A percentile compares a stretch with the other conserved stretches of the same genome.
Evolutionary conservation across 2,888 invertebrate species (phyloP).

Genomic region (Julus scandinavius): DNA sequence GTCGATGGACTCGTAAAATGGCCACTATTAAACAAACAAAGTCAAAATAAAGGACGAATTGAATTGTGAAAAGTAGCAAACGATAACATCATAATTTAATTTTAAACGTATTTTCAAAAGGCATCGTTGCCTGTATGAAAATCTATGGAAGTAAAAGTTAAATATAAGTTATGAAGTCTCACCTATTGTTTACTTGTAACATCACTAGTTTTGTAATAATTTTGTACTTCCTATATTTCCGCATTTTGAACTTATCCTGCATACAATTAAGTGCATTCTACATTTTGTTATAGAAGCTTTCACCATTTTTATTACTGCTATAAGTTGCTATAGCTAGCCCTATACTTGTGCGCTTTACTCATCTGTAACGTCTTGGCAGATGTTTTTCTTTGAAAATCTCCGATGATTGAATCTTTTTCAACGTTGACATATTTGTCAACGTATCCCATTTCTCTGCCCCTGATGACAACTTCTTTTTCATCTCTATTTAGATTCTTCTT

Average conservation of each 20-base stretch:
- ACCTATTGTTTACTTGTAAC: neutral
- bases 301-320: neutral
- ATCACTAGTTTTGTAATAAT: neutral
- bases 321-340: neutral
- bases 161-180: neutral
- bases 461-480: conserved; percentile 34
- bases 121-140: too few species aligned
- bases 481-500: conserved; percentile 35
- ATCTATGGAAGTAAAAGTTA: neutral
- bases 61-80: too few species aligned
- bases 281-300: neutral
- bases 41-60: too few species aligned
- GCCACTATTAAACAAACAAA: too few species aligned
- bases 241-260: neutral
- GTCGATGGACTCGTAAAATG: too few species aligned
- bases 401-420: conserved; percentile 36
- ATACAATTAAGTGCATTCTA: neutral
- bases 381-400: conserved; percentile 3
- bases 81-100: too few species aligned
- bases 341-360: neutral
- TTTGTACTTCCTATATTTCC: neutral
- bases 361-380: conserved; percentile 20
- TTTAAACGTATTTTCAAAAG: too few species aligned
- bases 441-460: conserved; percentile 6
- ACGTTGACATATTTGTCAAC: conserved; percentile 38